Percentiles rank a stretch among this genome's conserved stretches.
Conservation (phyloP, 2,113 vertebrate genomes). For the Carettochelys insculpta region DNA sequence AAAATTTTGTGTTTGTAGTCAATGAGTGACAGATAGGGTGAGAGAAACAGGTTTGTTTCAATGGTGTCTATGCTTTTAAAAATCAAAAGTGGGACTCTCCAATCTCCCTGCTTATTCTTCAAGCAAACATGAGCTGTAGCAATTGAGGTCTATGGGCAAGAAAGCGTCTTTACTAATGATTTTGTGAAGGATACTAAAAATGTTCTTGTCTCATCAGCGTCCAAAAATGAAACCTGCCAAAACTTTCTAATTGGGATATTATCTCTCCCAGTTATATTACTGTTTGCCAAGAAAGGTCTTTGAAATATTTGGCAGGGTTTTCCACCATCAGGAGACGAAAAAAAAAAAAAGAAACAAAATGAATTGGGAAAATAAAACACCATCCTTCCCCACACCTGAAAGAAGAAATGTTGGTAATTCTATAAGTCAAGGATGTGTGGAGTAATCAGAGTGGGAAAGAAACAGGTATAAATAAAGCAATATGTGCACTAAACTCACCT, state of each 20-base stretch:
- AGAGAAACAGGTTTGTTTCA: slow-evolving; percentile 23
- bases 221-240: slow-evolving; percentile 67
- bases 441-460: slow-evolving; percentile 26
- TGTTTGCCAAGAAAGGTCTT: slow-evolving; percentile 71
- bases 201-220: slow-evolving; percentile 62
- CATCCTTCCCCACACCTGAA: not conserved
- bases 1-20: slow-evolving; percentile 31
- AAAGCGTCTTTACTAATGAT: slow-evolving; percentile 46
- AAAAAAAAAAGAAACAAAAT: slow-evolving; percentile 70
- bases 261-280: slow-evolving; percentile 71
- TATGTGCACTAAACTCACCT: slow-evolving; percentile 1
- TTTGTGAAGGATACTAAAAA: slow-evolving; percentile 50
- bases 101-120: not conserved
- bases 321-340: slow-evolving; percentile 60
- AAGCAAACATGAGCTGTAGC: not conserved
- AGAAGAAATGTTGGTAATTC: slow-evolving; percentile 44
- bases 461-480: slow-evolving; percentile 26
- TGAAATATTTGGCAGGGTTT: slow-evolving; percentile 72
- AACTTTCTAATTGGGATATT: slow-evolving; percentile 71
- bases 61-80: not conserved
- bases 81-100: not conserved
- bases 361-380: slow-evolving; percentile 46
- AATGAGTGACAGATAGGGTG: not conserved
- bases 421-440: slow-evolving; percentile 45
- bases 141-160: slow-evolving; percentile 23